Conservation (phyloP, 1,140 invertebrate genomes). For the Goniozus legneri region DNA sequence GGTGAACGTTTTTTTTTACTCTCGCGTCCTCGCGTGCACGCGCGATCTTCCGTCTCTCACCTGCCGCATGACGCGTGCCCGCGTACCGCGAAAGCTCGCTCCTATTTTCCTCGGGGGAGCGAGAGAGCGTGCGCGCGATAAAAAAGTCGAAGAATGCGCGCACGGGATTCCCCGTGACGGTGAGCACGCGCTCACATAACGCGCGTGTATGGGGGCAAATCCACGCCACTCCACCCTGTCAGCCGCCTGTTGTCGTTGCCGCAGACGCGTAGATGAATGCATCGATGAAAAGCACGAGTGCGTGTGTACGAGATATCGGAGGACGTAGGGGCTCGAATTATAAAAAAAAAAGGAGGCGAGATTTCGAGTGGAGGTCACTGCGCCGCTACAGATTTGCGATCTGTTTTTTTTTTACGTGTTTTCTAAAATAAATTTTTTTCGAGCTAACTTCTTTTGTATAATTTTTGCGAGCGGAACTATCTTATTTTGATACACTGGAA, state of each 20-base stretch:
- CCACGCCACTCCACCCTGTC: constrained; percentile 20
- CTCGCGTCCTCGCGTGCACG: neutral
- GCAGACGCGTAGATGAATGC: constrained; percentile 16
- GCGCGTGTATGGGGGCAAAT: neutral
- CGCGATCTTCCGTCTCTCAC: constrained; percentile 20
- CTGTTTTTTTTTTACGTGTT: no score
- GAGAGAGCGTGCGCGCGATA: constrained; percentile 12
- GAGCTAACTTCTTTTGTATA: no score
- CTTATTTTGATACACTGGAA: no score
- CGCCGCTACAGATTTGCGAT: no score
- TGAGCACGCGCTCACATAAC: constrained; percentile 1
- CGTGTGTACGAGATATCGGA: neutral
- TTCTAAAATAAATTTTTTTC: no score
- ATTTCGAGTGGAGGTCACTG: no score
- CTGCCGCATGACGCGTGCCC: constrained; percentile 37
- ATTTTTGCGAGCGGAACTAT: no score
- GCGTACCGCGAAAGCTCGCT: constrained; percentile 14
- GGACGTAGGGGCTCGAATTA: neutral
- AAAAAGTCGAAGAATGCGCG: constrained; percentile 27
- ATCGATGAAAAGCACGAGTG: constrained; percentile 7
- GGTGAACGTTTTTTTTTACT: no score
- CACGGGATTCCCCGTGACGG: neutral
- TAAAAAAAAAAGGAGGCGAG: no score
- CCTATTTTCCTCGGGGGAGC: no score
- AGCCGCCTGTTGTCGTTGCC: constrained; percentile 22